A percentile compares a stretch with the other conserved stretches of the same genome.
Conservation (phyloP, 2,113 vertebrate genomes). For the Urocitellus parryii region DNA sequence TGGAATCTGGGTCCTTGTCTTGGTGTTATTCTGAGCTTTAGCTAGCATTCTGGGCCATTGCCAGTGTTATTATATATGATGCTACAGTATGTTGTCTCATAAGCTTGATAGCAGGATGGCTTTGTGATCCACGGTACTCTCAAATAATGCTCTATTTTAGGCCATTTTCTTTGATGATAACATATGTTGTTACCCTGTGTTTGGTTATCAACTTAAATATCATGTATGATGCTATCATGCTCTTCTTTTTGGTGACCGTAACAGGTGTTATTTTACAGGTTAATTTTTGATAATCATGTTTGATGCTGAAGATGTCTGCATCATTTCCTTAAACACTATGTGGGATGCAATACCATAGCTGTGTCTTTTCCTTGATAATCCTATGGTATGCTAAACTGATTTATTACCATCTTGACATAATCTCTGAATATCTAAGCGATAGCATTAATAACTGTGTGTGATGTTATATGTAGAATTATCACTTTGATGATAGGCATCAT, state of each 20-base stretch:
- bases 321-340: background rate
- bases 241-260: too few species aligned
- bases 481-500: background rate
- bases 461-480: background rate
- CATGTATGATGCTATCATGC: background rate
- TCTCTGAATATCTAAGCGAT: background rate
- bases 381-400: background rate
- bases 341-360: background rate
- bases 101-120: too few species aligned
- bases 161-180: too few species aligned
- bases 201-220: too few species aligned
- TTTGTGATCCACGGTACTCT: too few species aligned
- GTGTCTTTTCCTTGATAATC: background rate
- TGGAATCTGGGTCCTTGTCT: too few species aligned
- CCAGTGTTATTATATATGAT: too few species aligned
- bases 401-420: background rate
- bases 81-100: too few species aligned
- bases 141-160: too few species aligned
- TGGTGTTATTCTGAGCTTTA: too few species aligned
- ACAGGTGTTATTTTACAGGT: too few species aligned
- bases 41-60: too few species aligned
- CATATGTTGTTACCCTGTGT: background rate
- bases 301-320: background rate
- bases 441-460: background rate
- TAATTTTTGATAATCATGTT: background rate